Conservation (phyloP, 2,113 vertebrate species). For the Cyphomyrus plagiostoma region DNA sequence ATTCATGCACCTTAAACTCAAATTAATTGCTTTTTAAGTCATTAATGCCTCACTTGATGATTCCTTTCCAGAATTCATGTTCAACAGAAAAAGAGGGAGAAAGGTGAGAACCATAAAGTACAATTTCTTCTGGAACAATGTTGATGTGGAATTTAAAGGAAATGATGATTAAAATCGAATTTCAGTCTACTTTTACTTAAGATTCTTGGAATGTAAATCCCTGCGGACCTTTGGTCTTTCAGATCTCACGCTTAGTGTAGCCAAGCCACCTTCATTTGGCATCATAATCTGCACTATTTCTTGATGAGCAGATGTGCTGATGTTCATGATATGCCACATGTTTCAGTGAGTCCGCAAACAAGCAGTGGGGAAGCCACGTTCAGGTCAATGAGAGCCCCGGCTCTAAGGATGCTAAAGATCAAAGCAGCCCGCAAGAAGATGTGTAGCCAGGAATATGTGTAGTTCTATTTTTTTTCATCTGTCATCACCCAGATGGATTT, state of each 20-base stretch:
- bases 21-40: not conserved
- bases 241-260: not conserved
- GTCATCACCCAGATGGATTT: not conserved
- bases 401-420: conserved; percentile 45
- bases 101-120: conserved; percentile 38
- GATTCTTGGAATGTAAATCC: not conserved
- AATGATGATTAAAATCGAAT: no score
- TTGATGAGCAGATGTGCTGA: not conserved
- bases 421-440: conserved; percentile 56
- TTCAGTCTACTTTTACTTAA: not conserved
- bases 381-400: conserved; percentile 35
- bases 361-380: conserved; percentile 31
- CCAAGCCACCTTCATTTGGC: not conserved
- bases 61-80: conserved; percentile 37
- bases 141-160: not conserved
- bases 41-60: not conserved
- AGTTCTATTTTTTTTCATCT: conserved; percentile 6
- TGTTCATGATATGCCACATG: not conserved
- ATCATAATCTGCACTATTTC: not conserved
- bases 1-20: not conserved
- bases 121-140: not conserved
- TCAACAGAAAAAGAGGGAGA: conserved; percentile 50
- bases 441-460: conserved; percentile 27
- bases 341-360: conserved; percentile 49
- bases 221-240: not conserved